Evolutionary conservation across 2,113 vertebrate genomes (phyloP).

Genomic region (Boulengeromyrus knoepffleri): DNA sequence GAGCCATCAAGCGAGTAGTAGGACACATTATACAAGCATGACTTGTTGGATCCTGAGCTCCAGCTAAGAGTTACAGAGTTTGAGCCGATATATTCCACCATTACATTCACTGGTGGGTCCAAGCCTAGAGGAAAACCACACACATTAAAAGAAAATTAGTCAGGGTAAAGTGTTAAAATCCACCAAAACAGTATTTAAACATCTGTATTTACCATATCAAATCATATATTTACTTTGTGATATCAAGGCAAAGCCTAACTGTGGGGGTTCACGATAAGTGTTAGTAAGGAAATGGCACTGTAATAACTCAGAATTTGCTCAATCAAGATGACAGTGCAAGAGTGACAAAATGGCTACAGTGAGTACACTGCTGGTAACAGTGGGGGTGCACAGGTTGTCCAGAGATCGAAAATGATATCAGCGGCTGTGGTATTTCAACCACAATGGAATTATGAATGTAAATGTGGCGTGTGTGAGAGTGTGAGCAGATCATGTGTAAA

Average conservation of each 20-base stretch:
- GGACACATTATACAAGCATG: neutral
- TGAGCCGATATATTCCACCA: neutral
- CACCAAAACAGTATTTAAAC: neutral
- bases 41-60: neutral
- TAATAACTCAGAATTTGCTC: neutral
- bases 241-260: neutral
- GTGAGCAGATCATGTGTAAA: neutral
- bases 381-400: neutral
- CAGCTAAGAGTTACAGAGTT: neutral
- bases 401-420: neutral
- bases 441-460: neutral
- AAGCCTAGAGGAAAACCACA: neutral
- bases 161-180: neutral
- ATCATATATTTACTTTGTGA: conserved; percentile 1
- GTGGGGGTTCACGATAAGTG: neutral
- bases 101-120: neutral
- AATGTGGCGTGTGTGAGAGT: neutral
- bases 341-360: neutral
- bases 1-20: neutral
- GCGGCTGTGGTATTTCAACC: neutral
- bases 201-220: neutral
- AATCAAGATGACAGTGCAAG: neutral
- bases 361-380: neutral
- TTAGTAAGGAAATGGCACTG: neutral
- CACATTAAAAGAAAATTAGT: neutral